These are phyloP conservation scores for Discoglossus pictus DNA, from an alignment of 2,797 vertebrate species.

Conservation along the genomic window DNA sequence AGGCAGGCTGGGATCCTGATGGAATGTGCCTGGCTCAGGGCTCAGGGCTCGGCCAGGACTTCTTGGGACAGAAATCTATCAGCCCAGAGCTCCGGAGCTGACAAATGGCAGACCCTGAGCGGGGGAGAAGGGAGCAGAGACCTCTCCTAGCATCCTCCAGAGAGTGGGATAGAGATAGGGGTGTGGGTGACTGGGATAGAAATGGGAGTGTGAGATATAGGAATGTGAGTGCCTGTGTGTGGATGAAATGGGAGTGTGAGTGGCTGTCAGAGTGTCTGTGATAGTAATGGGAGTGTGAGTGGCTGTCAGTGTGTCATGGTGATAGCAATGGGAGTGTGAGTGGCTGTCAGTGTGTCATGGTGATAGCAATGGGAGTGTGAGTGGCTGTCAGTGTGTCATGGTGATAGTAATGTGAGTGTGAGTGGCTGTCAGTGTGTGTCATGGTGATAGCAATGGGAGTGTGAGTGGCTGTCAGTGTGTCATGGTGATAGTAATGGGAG, in stretches of 20 bases:
- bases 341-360: constrained; percentile 17
- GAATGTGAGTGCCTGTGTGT: neutral
- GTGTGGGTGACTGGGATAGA: constrained; percentile 14
- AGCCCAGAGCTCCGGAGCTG: constrained; percentile 58
- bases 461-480: too few relatives aligned
- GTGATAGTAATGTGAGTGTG: too few relatives aligned
- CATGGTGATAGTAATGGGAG: too few relatives aligned
- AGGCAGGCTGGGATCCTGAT: constrained; percentile 52
- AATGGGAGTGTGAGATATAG: neutral
- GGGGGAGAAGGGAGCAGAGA: constrained; percentile 27
- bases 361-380: constrained; percentile 12
- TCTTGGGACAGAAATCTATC: constrained; percentile 69
- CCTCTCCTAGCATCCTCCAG: constrained; percentile 10
- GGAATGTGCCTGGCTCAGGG: constrained; percentile 65
- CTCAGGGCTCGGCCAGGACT: constrained; percentile 64
- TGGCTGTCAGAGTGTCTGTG: neutral
- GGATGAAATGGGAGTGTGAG: neutral
- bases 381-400: too few relatives aligned
- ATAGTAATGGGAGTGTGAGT: neutral
- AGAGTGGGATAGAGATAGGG: too few relatives aligned
- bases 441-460: too few relatives aligned
- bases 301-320: neutral
- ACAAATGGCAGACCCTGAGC: constrained; percentile 68
- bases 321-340: constrained; percentile 7
- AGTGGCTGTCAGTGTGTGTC: too few relatives aligned